Base-by-base conservation (phyloP, 30 jellyfish, hydroid and myxozoan genomes). In the Pseudorhiza aurosa region DNA sequence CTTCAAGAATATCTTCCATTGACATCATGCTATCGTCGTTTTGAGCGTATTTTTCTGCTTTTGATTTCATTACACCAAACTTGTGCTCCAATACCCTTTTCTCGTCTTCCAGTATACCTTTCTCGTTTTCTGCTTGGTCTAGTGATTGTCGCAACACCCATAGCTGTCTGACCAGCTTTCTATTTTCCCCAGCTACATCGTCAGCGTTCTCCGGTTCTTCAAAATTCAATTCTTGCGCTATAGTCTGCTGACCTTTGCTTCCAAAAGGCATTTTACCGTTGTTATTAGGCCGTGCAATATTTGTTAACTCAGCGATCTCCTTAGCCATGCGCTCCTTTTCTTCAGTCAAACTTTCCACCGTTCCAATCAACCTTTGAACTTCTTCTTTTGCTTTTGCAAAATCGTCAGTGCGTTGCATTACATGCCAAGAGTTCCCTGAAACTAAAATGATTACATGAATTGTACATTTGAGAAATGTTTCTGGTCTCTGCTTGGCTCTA, bases 121-220 rank as follows among this genome's bases (percentile, higher is more conserved):
- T 78, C 29, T 78, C 90, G 2, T 47, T 64, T 18, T 58, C 72
- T 55, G 78, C 33, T n/a, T 78, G 50, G 1, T 78, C 90, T 8
- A 78, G 44, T n/a, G 35, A 30, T 56, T 19, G 77, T 29, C 90
- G 90, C 5, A 73, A 60, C 36, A 62, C 31, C 90, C 90, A 78
- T 2, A 78, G 68, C 26, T 78, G 65, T 9, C 90, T 67, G 1
- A 65, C 73, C 15, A 78, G 65, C 37, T 62, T 35, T 26, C 43
- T 46, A 29, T 51, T 31, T 36, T 78, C 90, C 15, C 29, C 55
- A 1, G 43, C 27, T 4, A 39, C 14, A 3, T 40, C 81, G 25
- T 29, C 19, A 29, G 9, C 18, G 42, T 24, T n/a, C n/a, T n/a
- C n/a, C n/a, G n/a, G n/a, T n/a, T n/a, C n/a, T n/a, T n/a, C n/a